A percentile compares a stretch with the other conserved stretches of the same genome.
Conservation (phyloP, 2,113 vertebrate species). For the Pseudonaja textilis region DNA sequence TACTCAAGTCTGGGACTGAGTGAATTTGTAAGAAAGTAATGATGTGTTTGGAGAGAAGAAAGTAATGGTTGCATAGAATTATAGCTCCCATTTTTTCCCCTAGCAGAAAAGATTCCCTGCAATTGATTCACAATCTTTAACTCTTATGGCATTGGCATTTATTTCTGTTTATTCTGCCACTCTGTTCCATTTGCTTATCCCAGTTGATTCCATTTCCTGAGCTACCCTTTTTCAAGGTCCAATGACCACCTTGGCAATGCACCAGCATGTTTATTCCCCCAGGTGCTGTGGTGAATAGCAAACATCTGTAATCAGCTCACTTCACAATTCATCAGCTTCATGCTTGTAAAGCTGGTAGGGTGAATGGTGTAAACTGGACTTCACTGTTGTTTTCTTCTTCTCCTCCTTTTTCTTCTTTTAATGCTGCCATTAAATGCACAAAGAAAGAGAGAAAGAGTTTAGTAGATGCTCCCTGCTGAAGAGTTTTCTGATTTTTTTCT, state of each 20-base stretch:
- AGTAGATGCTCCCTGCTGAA: background rate
- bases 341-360: background rate
- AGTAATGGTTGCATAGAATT: conserved; percentile 14
- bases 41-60: conserved; percentile 20
- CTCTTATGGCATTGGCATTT: background rate
- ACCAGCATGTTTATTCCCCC: conserved; percentile 42
- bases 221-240: conserved; percentile 33
- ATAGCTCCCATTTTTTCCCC: background rate
- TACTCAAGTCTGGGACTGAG: background rate
- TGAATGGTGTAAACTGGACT: background rate
- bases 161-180: conserved; percentile 23
- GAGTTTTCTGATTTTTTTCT: conserved; percentile 16
- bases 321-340: conserved; percentile 26
- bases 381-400: background rate
- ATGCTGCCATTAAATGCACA: background rate
- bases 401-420: background rate
- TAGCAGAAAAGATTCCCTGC: conserved; percentile 14
- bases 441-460: background rate
- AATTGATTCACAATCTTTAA: background rate
- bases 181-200: conserved; percentile 25
- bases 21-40: conserved; percentile 22
- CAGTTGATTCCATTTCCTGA: conserved; percentile 31
- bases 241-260: conserved; percentile 26
- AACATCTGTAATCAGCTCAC: conserved; percentile 33
- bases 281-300: conserved; percentile 34